A percentile compares a stretch with the other conserved stretches of the same genome.
These are phyloP conservation scores for Sarcophaga variegata DNA, from an alignment of 2,888 invertebrate species.

Conservation along the genomic window DNA sequence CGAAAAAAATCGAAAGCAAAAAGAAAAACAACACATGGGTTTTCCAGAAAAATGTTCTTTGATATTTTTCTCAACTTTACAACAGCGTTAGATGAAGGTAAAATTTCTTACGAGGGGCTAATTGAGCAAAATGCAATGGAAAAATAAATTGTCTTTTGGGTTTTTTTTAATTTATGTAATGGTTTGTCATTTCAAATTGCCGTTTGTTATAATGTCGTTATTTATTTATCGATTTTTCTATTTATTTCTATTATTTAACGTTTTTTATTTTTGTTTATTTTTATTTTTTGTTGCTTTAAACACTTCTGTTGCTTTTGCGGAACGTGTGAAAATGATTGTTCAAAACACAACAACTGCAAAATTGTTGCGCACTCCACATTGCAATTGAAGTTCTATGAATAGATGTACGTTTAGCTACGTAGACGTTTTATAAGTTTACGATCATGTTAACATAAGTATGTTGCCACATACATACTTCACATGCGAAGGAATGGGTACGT, in stretches of 20 bases:
- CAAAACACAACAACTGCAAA: slow-evolving; percentile 44
- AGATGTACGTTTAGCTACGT: slow-evolving; percentile 4
- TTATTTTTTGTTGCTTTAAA: background rate
- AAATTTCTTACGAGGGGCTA: slow-evolving; percentile 8
- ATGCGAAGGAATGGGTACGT: background rate
- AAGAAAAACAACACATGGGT: background rate
- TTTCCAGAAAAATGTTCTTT: slow-evolving; percentile 20
- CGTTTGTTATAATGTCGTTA: slow-evolving; percentile 42
- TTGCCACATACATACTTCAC: background rate
- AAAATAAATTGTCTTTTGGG: background rate
- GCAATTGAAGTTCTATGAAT: slow-evolving; percentile 39
- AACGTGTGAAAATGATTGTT: slow-evolving; percentile 68
- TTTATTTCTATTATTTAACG: background rate
- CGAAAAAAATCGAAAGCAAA: background rate
- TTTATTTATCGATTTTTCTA: slow-evolving; percentile 40
- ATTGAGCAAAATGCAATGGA: slow-evolving; percentile 7
- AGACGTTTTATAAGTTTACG: background rate
- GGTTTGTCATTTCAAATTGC: slow-evolving; percentile 64
- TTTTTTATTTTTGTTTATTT: slow-evolving; percentile 14
- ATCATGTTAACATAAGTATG: no score
- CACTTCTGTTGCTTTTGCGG: slow-evolving; percentile 40
- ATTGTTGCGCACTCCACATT: slow-evolving; percentile 48
- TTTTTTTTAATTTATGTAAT: slow-evolving; percentile 63
- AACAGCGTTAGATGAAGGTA: background rate
- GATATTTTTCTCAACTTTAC: slow-evolving; percentile 22